Conservation (phyloP, 2,797 vertebrate species). For the Rallus crepitans region DNA sequence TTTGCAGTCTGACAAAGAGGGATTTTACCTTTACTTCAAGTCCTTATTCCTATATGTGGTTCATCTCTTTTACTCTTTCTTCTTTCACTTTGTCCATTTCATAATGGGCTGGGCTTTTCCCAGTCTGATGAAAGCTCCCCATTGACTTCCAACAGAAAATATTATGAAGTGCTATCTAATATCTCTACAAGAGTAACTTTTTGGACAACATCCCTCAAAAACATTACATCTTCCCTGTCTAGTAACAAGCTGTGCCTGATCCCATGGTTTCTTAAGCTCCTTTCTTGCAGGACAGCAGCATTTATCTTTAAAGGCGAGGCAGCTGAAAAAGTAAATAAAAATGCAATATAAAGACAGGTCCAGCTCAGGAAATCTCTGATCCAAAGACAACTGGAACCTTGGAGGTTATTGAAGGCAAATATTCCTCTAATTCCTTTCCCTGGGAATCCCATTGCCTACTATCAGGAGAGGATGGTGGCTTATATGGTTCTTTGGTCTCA, state of each 20-base stretch:
- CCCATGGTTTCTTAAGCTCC: background rate
- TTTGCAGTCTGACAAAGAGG: background rate
- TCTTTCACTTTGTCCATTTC: background rate
- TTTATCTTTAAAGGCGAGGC: background rate
- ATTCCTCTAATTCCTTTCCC: background rate
- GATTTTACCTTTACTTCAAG: background rate
- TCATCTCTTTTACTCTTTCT: background rate
- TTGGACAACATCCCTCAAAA: slow-evolving; percentile 4
- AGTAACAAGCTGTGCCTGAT: background rate
- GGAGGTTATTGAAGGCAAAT: background rate
- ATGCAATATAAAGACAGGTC: background rate
- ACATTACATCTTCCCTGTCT: background rate
- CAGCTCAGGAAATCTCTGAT: background rate
- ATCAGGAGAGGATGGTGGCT: background rate
- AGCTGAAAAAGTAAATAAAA: background rate
- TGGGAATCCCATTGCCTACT: background rate
- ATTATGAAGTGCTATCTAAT: background rate
- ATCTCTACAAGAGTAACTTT: background rate
- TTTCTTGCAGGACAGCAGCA: background rate
- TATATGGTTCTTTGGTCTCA: accelerated
- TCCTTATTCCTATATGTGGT: background rate
- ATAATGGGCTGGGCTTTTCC: background rate
- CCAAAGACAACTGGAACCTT: background rate
- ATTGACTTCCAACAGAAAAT: background rate
- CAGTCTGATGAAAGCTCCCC: background rate